These are phyloP conservation scores for Heterodera filipjevi DNA, from an alignment of 2,888 invertebrate species.

Conservation along the genomic window DNA sequence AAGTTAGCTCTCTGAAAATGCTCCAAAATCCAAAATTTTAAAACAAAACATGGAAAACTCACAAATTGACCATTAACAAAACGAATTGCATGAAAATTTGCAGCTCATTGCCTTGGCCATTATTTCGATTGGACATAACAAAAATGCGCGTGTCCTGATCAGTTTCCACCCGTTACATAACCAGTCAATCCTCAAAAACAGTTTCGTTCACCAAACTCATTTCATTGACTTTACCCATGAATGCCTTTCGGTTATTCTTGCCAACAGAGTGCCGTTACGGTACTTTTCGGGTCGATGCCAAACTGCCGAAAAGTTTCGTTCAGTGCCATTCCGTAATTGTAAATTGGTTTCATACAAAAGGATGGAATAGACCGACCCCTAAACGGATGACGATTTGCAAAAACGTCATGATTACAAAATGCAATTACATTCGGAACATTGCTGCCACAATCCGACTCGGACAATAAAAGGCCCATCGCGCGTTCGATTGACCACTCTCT, in stretches of 20 bases:
- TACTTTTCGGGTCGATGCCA: constrained; percentile 21
- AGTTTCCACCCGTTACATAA: neutral
- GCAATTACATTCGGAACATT: neutral
- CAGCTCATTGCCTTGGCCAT: neutral
- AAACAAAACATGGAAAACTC: neutral
- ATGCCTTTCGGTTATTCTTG: constrained; percentile 29
- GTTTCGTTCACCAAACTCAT: too few relatives aligned
- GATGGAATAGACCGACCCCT: constrained; percentile 45
- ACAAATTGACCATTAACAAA: neutral
- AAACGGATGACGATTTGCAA: neutral
- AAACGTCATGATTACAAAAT: neutral
- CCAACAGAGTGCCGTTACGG: constrained; percentile 40
- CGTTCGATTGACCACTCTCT: constrained; percentile 15
- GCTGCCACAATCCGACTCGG: neutral
- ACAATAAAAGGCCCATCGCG: constrained; percentile 5
- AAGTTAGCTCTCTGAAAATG: too few relatives aligned
- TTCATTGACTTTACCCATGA: neutral
- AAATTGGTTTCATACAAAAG: constrained; percentile 55
- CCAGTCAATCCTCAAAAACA: neutral
- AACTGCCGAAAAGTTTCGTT: constrained; percentile 36
- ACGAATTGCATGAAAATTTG: neutral
- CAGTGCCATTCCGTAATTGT: constrained; percentile 42
- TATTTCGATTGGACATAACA: neutral
- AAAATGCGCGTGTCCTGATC: neutral
- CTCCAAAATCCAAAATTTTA: too few relatives aligned